Evolutionary conservation across 1,140 invertebrate species (phyloP).

Genomic region (Homarus americanus): DNA sequence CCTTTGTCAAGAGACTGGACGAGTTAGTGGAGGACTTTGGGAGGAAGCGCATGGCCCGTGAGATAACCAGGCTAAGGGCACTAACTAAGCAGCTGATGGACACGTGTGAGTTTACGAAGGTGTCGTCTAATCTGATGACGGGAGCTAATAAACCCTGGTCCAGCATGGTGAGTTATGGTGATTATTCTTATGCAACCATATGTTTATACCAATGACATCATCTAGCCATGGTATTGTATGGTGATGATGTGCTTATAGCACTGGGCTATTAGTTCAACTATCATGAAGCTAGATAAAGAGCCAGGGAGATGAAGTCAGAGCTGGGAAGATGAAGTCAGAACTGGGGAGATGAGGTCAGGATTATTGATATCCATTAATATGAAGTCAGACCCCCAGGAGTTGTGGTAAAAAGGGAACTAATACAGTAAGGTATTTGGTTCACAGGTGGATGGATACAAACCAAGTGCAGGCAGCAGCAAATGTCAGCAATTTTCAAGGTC

Average conservation of each 20-base stretch:
- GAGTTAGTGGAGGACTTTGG: constrained; percentile 64
- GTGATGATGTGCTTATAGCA: no score
- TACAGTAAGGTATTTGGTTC: no score
- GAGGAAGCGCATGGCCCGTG: constrained; percentile 53
- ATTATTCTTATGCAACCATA: neutral
- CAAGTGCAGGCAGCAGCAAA: neutral
- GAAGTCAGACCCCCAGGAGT: no score
- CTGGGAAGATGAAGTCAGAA: no score
- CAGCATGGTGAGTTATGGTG: neutral
- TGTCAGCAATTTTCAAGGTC: constrained; percentile 1
- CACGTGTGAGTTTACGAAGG: constrained; percentile 40
- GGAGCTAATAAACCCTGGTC: constrained; percentile 36
- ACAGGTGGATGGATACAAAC: constrained; percentile 17
- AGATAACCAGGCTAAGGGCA: constrained; percentile 39
- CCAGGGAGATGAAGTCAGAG: no score
- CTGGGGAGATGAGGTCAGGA: no score
- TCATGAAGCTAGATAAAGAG: no score
- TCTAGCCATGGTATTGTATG: neutral
- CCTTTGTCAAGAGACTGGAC: constrained; percentile 56
- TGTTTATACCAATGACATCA: neutral
- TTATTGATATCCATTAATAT: no score
- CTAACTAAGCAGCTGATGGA: constrained; percentile 11
- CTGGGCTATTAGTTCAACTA: no score
- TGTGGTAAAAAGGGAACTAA: no score
- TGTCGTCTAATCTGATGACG: neutral